Percentiles rank a stretch among this genome's conserved stretches.
These are phyloP conservation scores for Sanderia malayensis DNA, from an alignment of 30 jellyfish, hydroid and myxozoan genomes.

Conservation along the genomic window DNA sequence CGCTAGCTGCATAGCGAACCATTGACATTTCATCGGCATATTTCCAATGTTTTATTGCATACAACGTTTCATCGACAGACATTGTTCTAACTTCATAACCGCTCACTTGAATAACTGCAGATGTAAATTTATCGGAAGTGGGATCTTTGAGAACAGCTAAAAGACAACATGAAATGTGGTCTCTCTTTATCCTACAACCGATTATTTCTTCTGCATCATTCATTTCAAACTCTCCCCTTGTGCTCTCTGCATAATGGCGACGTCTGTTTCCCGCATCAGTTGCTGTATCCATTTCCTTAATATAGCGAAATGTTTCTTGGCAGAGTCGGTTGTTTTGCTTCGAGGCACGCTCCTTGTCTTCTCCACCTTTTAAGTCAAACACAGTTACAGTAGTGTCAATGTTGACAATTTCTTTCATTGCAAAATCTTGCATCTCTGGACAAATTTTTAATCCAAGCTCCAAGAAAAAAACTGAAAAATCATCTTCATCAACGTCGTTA, in stretches of 20 bases:
- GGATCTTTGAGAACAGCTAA: constrained; percentile 34
- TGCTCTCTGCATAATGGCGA: too few species aligned
- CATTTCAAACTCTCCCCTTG: too few species aligned
- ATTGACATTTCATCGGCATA: not conserved
- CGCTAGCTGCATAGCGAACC: not conserved
- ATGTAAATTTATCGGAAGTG: not conserved
- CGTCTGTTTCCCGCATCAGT: too few species aligned
- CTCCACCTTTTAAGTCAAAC: not conserved
- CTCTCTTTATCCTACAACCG: too few species aligned
- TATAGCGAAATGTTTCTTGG: not conserved
- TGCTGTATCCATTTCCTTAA: not conserved
- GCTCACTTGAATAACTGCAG: not conserved
- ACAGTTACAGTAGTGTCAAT: too few species aligned
- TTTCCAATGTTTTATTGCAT: constrained; percentile 18
- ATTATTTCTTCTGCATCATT: too few species aligned
- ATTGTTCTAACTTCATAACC: constrained; percentile 26
- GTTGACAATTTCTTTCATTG: too few species aligned
- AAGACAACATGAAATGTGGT: too few species aligned
- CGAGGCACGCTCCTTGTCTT: not conserved
- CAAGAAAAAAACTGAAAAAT: not conserved
- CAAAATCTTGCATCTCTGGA: too few species aligned
- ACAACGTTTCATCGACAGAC: constrained; percentile 9
- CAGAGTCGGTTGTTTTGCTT: not conserved
- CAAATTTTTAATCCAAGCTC: too few species aligned
- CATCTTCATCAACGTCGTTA: not conserved